Base-by-base conservation (phyloP, 2,797 vertebrate genomes). In the Coregonus ussuriensis region DNA sequence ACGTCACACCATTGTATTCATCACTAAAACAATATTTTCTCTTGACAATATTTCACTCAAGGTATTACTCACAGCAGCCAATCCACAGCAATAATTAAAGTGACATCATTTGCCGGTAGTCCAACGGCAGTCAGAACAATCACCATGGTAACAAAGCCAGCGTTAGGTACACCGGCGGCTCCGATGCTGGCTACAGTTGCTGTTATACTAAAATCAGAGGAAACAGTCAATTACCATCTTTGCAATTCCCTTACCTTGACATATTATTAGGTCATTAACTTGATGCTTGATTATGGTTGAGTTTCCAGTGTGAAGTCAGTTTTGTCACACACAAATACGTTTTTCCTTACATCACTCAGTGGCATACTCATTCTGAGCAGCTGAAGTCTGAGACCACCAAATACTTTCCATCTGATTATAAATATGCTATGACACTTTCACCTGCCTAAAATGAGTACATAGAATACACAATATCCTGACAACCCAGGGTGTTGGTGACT, bases 61-160 rank as follows among this genome's bases (percentile, higher is more conserved):
- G 16, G 53, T 54, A 35, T 52, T 71, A 97, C 98, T 97, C 91
- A 99, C 98, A 99, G 93, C 86, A 99, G 94, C 98, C 98, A 99
- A 86, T 99, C 98, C 11, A 99, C 97, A n/a, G 98, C 97, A 1
- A 99, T 94, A 79, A 99, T 97, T 67, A 99, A 93, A 72, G 98
- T 99, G 85, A 99, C 97, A 41, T 99, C 98, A 84, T 91, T 95
- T 0, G 98, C 96, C 0, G 98, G 98, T 79, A 99, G 92, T 70
- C 98, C 98, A 5, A 99, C 96, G 0, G 98, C 98, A 7, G 96
- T 98, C 81, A 99, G 89, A 67, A 99, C 97, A 2, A 99, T 98
- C 86, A 99, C 98, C 97, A 99, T 99, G 90, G 98, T 99, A 81
- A 99, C 97, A 74, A 99, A 91, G 68, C 98, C 98, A 0, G 98